Evolutionary conservation across 2,113 vertebrate genomes (phyloP), one percentile per base, ranked within the genome.

Genomic region (Clarias batrachus): DNA sequence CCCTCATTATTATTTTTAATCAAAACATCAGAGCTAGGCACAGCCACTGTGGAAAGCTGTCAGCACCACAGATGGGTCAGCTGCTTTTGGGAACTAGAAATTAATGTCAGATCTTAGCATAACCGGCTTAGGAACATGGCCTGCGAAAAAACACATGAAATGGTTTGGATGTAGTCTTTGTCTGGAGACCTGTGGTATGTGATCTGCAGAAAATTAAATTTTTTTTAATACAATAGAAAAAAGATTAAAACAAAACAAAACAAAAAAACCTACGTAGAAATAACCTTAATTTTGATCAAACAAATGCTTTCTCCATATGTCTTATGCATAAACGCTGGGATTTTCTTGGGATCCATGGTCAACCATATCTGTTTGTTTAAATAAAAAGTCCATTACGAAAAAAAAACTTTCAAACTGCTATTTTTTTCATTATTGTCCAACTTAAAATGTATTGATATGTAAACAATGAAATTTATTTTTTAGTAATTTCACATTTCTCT

Each of bases 201-300:
- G 33, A 81, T 62, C 78, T 62, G 57, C 27, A 59, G 62, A 33
- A 41, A 23, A 76, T 70, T 23, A 80, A 30, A 56, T 54, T 57
- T 30, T 65, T 63, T 65, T 66, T 41, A 78, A 65, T 76, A 37
- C 85, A 87, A 59, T 0, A 13, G 86, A 59, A 63, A 57, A 77
- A 65, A 33, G 79, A 86, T 90, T 37, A 82, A 52, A 89, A 82
- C 30, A 33, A 33, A 89, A 82, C 30, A 33, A 33, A 33, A 33
- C 30, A 78, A 41, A 41, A 41, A 41, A 41, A 41, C 48, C 76
- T 68, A 57, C 19, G 6, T 84, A 86, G 65, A 63, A 90, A 87
- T 85, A 87, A 84, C 54, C 60, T 81, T 86, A 85, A 82, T 85
- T 91, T 92, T 89, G 73, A 91, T 90, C 89, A 86, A 82, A 52